Evolutionary conservation across 1,140 invertebrate genomes (phyloP), one percentile per base, ranked within the genome.

Genomic region (Phocides pigmalion): DNA sequence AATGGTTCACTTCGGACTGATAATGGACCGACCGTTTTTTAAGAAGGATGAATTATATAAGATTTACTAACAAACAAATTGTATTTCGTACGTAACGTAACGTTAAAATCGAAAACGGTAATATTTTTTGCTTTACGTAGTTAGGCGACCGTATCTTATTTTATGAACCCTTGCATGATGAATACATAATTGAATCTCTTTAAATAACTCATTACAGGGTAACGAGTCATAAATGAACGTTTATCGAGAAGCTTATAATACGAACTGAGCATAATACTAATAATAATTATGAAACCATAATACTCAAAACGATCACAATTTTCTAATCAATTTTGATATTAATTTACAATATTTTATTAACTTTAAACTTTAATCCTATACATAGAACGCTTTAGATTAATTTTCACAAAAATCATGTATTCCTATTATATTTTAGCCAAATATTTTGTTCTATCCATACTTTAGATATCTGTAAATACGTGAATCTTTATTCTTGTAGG

Each of bases 341-440:
- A 67, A 78, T 77, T 76, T 72, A 70, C 49, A 49, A 68, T 50
- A 22, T 64, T 37, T 56, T 66, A 54, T 53, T 72, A 63, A 53
- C 71, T 69, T 79, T 87, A 75, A 63, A 53, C 71, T 69, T 79
- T 87, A 75, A 79, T 75, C 81, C 71, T 77, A 78, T 79, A 79
- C 72, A 79, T 72, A 75, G 62, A 65, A 75, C 74, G 76, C 72
- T 76, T n/a, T 80, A 74, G 68, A 74, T 74, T 84, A 76, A 76
- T 76, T 78, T 82, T 79, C 75, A 76, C 74, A 70, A 76, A 79
- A 68, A 76, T 71, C 70, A 83, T 82, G 74, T 89, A 86, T 82
- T 84, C 82, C 82, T 87, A 89, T 80, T 66, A 81, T 81, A 80
- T 83, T 83, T 85, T 90, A 90, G 84, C 85, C 87, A 90, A 90